Percentiles rank a stretch among this genome's conserved stretches.
These are phyloP conservation scores for Mesochorus sp. DNA, from an alignment of 2,888 invertebrate species.

Conservation along the genomic window DNA sequence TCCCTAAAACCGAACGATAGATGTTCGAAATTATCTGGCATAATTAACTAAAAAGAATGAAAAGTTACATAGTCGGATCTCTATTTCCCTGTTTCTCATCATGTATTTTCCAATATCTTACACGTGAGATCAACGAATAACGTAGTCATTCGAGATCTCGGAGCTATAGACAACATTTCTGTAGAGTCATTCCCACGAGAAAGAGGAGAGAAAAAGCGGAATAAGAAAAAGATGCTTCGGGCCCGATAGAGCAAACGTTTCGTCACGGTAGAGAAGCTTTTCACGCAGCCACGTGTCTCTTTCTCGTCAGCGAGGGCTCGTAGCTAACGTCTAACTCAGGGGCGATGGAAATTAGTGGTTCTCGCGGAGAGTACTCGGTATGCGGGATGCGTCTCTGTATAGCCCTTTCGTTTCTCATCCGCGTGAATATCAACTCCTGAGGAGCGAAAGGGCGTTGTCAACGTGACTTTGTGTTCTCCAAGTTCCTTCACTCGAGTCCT, in stretches of 20 bases:
- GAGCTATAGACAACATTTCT: background rate
- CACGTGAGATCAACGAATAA: background rate
- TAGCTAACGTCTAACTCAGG: constrained; percentile 79
- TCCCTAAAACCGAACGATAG: too few species aligned
- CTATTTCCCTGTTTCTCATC: too few species aligned
- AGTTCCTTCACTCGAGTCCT: background rate
- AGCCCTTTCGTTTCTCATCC: constrained; percentile 27
- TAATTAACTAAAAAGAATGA: too few species aligned
- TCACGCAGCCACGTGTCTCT: constrained; percentile 26
- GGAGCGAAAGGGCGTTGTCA: background rate
- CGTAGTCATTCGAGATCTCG: background rate
- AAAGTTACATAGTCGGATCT: too few species aligned
- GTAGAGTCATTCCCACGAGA: constrained; percentile 23
- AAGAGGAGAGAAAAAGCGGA: constrained; percentile 6
- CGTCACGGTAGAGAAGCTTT: constrained; percentile 56
- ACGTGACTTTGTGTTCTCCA: background rate
- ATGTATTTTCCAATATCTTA: background rate
- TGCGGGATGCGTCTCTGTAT: constrained; percentile 73
- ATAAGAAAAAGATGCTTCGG: background rate
- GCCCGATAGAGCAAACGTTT: constrained; percentile 55
- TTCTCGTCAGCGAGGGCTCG: constrained; percentile 56
- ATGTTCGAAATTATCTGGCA: too few species aligned
- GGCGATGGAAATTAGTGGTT: constrained; percentile 79
- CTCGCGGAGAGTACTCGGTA: constrained; percentile 72
- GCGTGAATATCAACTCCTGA: background rate